Conservation (phyloP, 1,140 invertebrate genomes). For the Apis dorsata region DNA sequence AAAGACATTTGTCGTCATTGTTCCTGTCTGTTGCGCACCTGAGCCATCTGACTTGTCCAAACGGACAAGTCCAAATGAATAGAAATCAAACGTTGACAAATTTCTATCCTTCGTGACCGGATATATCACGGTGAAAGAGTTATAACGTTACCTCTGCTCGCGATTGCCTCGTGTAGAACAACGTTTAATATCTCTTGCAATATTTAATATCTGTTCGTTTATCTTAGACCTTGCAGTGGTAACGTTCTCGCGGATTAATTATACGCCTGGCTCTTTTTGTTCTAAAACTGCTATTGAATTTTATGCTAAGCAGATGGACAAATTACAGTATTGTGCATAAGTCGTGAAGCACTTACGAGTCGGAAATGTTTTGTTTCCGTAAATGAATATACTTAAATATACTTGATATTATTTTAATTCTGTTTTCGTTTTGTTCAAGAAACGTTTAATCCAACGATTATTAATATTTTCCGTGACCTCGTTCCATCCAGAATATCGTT, state of each 20-base stretch:
- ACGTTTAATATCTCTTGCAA: neutral
- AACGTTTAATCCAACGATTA: too few species aligned
- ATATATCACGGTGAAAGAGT: neutral
- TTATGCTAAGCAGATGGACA: neutral
- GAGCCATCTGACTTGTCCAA: neutral
- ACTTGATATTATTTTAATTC: too few species aligned
- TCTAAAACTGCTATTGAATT: neutral
- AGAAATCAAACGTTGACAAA: neutral
- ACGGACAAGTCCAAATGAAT: neutral
- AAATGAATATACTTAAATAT: neutral
- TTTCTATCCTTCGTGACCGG: neutral
- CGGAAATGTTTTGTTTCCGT: neutral
- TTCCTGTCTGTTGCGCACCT: neutral
- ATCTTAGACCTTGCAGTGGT: neutral
- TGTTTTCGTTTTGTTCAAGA: too few species aligned
- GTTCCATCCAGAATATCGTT: too few species aligned
- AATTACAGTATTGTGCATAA: neutral
- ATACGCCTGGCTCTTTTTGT: neutral
- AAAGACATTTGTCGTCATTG: slow-evolving; percentile 6
- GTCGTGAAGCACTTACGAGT: neutral
- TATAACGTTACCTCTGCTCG: neutral
- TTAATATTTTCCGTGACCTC: too few species aligned
- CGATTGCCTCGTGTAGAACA: too few species aligned
- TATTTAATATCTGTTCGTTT: neutral
- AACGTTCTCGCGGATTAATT: neutral